Conservation (phyloP, 2,888 invertebrate species). For the Eurois occulta region DNA sequence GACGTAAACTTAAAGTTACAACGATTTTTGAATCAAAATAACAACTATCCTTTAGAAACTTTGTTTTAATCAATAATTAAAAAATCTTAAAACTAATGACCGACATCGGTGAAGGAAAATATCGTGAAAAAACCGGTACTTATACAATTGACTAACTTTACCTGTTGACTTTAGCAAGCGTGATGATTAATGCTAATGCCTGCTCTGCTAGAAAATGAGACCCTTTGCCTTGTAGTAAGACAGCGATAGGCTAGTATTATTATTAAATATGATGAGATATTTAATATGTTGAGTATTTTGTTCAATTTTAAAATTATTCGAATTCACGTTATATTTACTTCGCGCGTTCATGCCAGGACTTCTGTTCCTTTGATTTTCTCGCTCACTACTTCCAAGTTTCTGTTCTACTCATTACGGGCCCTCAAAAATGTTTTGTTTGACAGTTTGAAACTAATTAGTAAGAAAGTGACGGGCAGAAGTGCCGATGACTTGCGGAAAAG, state of each 20-base stretch:
- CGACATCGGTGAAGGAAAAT: too few relatives aligned
- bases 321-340: background rate
- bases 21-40: background rate
- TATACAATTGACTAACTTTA: too few relatives aligned
- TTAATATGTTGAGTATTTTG: too few relatives aligned
- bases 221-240: too few relatives aligned
- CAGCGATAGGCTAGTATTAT: too few relatives aligned
- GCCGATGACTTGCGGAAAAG: constrained; percentile 49
- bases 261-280: too few relatives aligned
- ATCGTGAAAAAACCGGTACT: too few relatives aligned
- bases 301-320: background rate
- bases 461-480: constrained; percentile 38
- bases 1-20: background rate
- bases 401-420: constrained; percentile 53
- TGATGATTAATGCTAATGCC: too few relatives aligned
- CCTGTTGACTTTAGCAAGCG: too few relatives aligned
- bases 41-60: too few relatives aligned
- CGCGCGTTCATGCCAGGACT: background rate
- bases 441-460: constrained; percentile 63
- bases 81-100: background rate
- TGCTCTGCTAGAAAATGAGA: too few relatives aligned
- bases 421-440: constrained; percentile 63
- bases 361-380: constrained; percentile 37
- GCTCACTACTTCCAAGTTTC: constrained; percentile 41
- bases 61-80: background rate